Base-by-base conservation (phyloP, 2,888 invertebrate species). In the Geotrupes spiniger region DNA sequence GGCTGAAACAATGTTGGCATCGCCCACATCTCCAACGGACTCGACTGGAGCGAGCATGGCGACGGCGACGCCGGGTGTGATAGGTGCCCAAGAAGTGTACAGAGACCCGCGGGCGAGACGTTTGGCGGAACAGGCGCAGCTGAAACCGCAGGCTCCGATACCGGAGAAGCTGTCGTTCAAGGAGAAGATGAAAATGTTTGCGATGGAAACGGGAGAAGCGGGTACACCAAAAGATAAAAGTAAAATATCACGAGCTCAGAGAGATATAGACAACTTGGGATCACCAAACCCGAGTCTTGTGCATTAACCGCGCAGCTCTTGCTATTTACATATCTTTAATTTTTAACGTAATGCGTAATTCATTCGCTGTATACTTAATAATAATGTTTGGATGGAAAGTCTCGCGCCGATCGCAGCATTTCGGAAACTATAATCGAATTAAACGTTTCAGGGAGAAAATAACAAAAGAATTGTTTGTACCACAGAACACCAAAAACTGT, bases 151-250 rank as follows among this genome's bases (percentile, higher is more conserved):
- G 51, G 76, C 77, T 45, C 82, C 84, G 46, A 82, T 90, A 53
- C 92, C 92, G 1, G 96, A 97, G 70, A 92, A 95, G 65, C 80
- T 98, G 52, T 92, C 92, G 48, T 99, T 99, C 76, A 89, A 94
- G 72, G 98, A 99, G 74, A 99, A 99, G 76, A 98, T 98, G 96
- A 94, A 94, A 76, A 93, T 97, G 91, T 99, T 99, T 78, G 98
- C 97, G 33, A 84, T 91, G 76, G 96, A 97, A 77, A 89, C 94
- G 9, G 97, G 97, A 31, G 95, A 96, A 69, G 84, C 87, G 63
- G 83, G 87, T 66, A 92, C 94, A 52, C 95, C 95, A 57, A 89
- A 91, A 75, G 93, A 95, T 72, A 94, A 94, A 78, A 87, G 94
- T 49, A 97, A 96, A 78, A 92, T 92, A 72, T 97, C 96, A 28